Base-by-base conservation (phyloP, 2,113 vertebrate species). In the Lepisosteus osseus region DNA sequence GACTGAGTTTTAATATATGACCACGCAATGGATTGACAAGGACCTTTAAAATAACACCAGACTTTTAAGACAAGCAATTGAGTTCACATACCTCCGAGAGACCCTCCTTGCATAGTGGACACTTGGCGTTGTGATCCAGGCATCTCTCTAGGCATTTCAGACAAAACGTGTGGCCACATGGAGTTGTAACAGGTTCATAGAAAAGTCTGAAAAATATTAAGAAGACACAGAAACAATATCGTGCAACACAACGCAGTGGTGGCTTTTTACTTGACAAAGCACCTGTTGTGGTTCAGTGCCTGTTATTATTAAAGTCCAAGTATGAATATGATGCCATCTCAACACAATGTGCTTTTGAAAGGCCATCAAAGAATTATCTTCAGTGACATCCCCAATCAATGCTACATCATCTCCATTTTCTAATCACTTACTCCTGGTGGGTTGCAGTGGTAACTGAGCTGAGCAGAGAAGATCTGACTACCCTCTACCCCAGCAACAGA, bases 121-220 rank as follows among this genome's bases (percentile, higher is more conserved):
- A 98, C 76, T 94, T 94, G 2, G 95, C 87, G 66, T 94, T 97
- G 88, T 97, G 94, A 87, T 97, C 95, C 72, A 98, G 86, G 79
- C 95, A 96, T 79, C 95, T 86, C 83, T 98, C 93, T 79, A 98
- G 89, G 90, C 96, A 98, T 77, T 92, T 94, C 73, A 98, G 92
- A 82, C 96, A 98, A 86, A 97, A 98, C 0, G 95, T 96, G 78
- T 98, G 96, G 5, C 96, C 96, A 68, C 96, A 98, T 0, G 94
- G 93, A 9, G 94, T 96, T 45, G 96, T 95, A 74, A 97, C 94
- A 9, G 96, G 96, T 86, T 98, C 95, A 57, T 95, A 96, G 82
- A 95, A 94, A 70, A 98, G 87, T 81, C 96, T 98, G 83, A 56
- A 83, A 86, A 71, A 74, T 65, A 86, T 69, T 74, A 82, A 76